Percentiles rank a stretch among this genome's conserved stretches.
These are phyloP conservation scores for Drosophila teissieri DNA, from an alignment of 1,140 invertebrate genomes.

Conservation along the genomic window DNA sequence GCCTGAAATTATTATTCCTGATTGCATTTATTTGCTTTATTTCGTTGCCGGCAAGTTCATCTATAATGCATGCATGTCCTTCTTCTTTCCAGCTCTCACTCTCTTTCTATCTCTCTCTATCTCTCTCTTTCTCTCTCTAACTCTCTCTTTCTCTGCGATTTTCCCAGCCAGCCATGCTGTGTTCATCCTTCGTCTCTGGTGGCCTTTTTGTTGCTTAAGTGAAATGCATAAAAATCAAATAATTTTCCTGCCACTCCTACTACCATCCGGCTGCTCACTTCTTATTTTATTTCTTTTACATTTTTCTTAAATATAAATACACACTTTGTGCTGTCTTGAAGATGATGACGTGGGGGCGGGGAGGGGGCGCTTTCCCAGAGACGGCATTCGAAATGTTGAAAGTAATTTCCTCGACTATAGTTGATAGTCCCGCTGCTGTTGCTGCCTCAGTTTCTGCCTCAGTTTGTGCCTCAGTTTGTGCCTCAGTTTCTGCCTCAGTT, in stretches of 20 bases:
- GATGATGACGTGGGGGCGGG: no score
- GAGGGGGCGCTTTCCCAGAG: slow-evolving; percentile 12
- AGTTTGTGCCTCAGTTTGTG: slow-evolving; percentile 9
- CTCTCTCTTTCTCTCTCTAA: not conserved
- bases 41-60: slow-evolving; percentile 70
- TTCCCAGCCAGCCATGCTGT: not conserved
- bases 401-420: slow-evolving; percentile 78
- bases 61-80: slow-evolving; percentile 72
- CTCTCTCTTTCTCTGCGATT: not conserved
- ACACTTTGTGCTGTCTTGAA: slow-evolving; percentile 55
- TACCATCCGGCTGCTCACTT: slow-evolving; percentile 14
- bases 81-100: slow-evolving; percentile 1
- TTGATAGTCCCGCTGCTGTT: slow-evolving; percentile 60
- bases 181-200: slow-evolving; percentile 20
- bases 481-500: slow-evolving; percentile 19
- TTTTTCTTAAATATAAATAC: slow-evolving; percentile 61
- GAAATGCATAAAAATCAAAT: slow-evolving; percentile 82
- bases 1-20: slow-evolving; percentile 78
- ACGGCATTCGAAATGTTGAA: slow-evolving; percentile 75
- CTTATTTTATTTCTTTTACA: slow-evolving; percentile 15
- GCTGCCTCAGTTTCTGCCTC: slow-evolving; percentile 10
- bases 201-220: slow-evolving; percentile 74
- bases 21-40: slow-evolving; percentile 82
- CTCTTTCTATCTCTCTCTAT: not conserved
- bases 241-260: slow-evolving; percentile 62